Base-by-base conservation (phyloP, 2,797 vertebrate genomes). In the Champsocephalus gunnari region DNA sequence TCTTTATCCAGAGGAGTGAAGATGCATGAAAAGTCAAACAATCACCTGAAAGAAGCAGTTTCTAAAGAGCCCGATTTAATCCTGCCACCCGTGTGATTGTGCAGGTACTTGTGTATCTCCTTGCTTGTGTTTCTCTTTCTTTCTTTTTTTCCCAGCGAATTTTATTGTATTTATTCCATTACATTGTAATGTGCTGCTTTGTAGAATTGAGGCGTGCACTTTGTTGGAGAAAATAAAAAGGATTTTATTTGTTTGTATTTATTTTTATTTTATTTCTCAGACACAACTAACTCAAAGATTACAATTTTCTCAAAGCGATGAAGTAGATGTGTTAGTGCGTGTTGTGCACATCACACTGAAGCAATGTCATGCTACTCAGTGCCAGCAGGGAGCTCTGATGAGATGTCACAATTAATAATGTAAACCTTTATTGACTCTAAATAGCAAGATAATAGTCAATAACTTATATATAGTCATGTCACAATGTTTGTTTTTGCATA, bases 151-250 rank as follows among this genome's bases (percentile, higher is more conserved):
- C 88, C 85, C 85, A 84, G 92, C 94, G 82, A 87, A 93, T 94
- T 91, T 95, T 95, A 93, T 94, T 96, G 95, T 97, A 96, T 97
- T 97, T 97, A 97, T 97, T 96, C 95, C 94, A 94, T 94, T 93
- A 96, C 94, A 86, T 94, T 95, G 93, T 96, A 95, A 95, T 91
- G 95, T 97, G 96, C 95, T 95, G 95, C 96, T 97, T 96, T 96
- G 94, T 96, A 95, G 95, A 94, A 89, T 92, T 93, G 94, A 96
- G 95, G 95, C 95, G 91, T 95, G 95, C 93, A 96, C 96, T 94
- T 95, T 95, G 93, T 94, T 88, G 91, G 95, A 95, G 93, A 94
- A 93, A 91, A 96, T 93, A 93, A 94, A 94, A 94, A 94, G 84
- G 92, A 94, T 92, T 92, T 90, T 92, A 93, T 95, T 94, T 94